Evolutionary conservation across 2,797 vertebrate genomes (phyloP).

Genomic region (Australoheros facetus): DNA sequence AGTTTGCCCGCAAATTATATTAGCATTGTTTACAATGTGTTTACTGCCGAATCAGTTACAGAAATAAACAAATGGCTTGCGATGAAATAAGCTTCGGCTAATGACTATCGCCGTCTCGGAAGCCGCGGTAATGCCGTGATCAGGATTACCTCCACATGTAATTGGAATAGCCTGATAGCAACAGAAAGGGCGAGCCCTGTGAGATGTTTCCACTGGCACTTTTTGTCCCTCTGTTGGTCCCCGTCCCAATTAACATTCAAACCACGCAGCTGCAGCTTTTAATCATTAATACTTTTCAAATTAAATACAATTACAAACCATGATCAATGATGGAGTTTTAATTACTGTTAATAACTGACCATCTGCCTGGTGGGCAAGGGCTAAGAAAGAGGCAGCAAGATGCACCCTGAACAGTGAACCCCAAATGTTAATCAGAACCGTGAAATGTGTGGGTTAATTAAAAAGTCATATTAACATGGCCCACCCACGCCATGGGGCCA

Average conservation of each 20-base stretch:
- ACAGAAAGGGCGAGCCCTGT: slow-evolving; percentile 52
- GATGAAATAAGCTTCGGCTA: slow-evolving; percentile 43
- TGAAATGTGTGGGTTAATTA: slow-evolving; percentile 59
- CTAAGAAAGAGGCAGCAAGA: slow-evolving; percentile 52
- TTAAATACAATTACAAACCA: slow-evolving; percentile 83
- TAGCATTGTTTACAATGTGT: slow-evolving; percentile 69
- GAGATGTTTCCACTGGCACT: slow-evolving; percentile 56
- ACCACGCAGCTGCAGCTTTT: slow-evolving; percentile 69
- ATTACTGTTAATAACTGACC: slow-evolving; percentile 87
- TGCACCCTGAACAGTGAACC: slow-evolving; percentile 33
- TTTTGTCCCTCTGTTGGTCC: slow-evolving; percentile 55
- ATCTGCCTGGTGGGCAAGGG: slow-evolving; percentile 83
- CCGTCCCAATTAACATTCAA: slow-evolving; percentile 68
- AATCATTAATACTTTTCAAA: slow-evolving; percentile 83
- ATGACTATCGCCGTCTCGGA: slow-evolving; percentile 32
- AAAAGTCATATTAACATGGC: slow-evolving; percentile 54
- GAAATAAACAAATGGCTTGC: slow-evolving; percentile 66
- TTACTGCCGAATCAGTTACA: slow-evolving; percentile 56
- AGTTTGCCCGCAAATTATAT: slow-evolving; percentile 67
- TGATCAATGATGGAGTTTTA: slow-evolving; percentile 86
- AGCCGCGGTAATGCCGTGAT: slow-evolving; percentile 23
- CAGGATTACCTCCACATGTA: slow-evolving; percentile 38
- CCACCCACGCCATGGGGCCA: slow-evolving; percentile 37
- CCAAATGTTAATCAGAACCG: slow-evolving; percentile 51
- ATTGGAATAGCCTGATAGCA: slow-evolving; percentile 46